Conservation (phyloP, 2,888 invertebrate species). For the Hyposoter dolosus region DNA sequence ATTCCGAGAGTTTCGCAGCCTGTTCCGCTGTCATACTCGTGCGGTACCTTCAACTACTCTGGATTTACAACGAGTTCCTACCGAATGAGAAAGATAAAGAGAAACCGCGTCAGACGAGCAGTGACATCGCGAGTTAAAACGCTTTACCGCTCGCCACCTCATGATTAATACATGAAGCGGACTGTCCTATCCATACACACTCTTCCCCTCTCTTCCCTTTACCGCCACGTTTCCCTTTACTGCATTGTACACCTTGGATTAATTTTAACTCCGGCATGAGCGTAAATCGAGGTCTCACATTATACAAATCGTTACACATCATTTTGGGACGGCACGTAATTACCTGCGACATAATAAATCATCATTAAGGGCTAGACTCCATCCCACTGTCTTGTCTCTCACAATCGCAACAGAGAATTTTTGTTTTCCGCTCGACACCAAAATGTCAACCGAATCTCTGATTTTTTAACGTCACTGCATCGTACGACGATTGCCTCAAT, state of each 20-base stretch:
- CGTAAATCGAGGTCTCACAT: not conserved
- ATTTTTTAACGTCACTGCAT: not conserved
- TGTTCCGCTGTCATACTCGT: slow-evolving; percentile 46
- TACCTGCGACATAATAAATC: not conserved
- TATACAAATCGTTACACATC: slow-evolving; percentile 15
- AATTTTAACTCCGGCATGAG: slow-evolving; percentile 31
- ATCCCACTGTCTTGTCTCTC: not conserved
- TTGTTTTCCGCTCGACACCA: not conserved
- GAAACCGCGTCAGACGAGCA: slow-evolving; percentile 21
- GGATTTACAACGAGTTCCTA: slow-evolving; percentile 56
- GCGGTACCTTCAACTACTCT: slow-evolving; percentile 41
- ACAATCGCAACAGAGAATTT: not conserved
- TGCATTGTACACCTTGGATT: slow-evolving; percentile 19
- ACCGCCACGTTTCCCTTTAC: slow-evolving; percentile 6
- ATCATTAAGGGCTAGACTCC: not conserved
- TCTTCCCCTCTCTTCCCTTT: slow-evolving; percentile 24
- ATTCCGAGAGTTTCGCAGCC: slow-evolving; percentile 46
- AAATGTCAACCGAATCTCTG: not conserved
- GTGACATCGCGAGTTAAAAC: slow-evolving; percentile 62
- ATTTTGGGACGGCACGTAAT: not conserved
- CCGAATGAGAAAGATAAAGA: slow-evolving; percentile 30
- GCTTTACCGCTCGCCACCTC: slow-evolving; percentile 66
- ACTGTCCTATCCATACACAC: slow-evolving; percentile 68
- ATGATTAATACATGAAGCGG: slow-evolving; percentile 73
- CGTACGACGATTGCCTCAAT: too few species aligned